Base-by-base conservation (phyloP, 2,888 invertebrate genomes). In the Aporophyla nigra region DNA sequence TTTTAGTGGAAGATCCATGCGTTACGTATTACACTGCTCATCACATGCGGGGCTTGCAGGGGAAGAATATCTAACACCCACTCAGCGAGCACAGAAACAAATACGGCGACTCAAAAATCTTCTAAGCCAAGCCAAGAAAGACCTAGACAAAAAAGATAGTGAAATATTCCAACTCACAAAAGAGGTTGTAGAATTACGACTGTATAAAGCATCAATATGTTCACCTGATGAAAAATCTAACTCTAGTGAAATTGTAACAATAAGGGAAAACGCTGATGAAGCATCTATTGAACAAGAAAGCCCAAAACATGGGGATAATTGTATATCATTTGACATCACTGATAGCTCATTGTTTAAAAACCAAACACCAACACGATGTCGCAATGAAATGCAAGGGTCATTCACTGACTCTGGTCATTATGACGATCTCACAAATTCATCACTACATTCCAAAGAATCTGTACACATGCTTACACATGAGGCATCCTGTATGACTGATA, bases 341-440 rank as follows among this genome's bases (percentile, higher is more conserved):
- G 96, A 95, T 83, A 96, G 97, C 83, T 93, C 97, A 53, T 90
- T 97, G 80, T 97, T 94, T 84, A 96, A 97, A 89, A 93, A 94
- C 69, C 93, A 94, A 84, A 95, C 96, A 71, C 96, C 96, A 66
- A 96, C 94, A 24, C 93, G 96, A 80, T 93, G 95, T 85, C 93
- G 95, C 77, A 96, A 95, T 93, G 98, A 98, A 91, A 97, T 98
- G 97, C 98, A 98, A 88, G 97, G 98, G 84, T 98, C 98, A 49
- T 98, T 98, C 90, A 98, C 98, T 74, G 98, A 98, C 94, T 98
- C 98, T 12, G 99, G 99, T 62, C 98, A 98, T 95, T 98, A 98
- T 94, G 99, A 99, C 93, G 98, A 98, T 94, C 96, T 98, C 88
- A 97, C 98, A 27, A 97, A 97, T 89, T 98, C 98, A 70, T 98